Evolutionary conservation across 2,113 vertebrate species (phyloP).

Genomic region (Macquaria ambigua): DNA sequence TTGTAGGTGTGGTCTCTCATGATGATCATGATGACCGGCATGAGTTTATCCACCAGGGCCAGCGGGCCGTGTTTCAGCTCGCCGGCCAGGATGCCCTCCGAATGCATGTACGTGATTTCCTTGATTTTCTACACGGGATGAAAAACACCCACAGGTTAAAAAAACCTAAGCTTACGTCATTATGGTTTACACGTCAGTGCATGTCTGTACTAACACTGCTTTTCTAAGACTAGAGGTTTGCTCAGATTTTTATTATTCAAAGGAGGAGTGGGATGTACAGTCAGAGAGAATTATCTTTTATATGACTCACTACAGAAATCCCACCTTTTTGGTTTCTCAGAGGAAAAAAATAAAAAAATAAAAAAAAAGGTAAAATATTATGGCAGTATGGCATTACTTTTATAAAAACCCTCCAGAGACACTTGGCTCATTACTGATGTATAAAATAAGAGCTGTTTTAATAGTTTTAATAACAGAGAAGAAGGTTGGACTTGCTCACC

Average conservation of each 20-base stretch:
- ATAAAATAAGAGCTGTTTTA: background rate
- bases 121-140: slow-evolving; percentile 93
- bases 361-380: background rate
- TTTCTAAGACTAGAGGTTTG: background rate
- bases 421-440: background rate
- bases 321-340: background rate
- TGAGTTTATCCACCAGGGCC: slow-evolving; percentile 97
- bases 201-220: background rate
- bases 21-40: slow-evolving; percentile 99
- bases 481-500: slow-evolving; percentile 80
- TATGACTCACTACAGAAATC: background rate
- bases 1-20: slow-evolving; percentile 95
- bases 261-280: background rate
- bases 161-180: background rate
- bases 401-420: background rate
- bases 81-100: slow-evolving; percentile 96
- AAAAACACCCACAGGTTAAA: background rate
- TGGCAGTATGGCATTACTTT: background rate
- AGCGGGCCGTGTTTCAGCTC: slow-evolving; percentile 97
- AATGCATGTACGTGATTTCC: slow-evolving; percentile 99
- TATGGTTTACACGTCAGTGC: background rate
- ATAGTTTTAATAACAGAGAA: background rate
- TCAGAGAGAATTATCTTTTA: background rate
- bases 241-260: background rate
- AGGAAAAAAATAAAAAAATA: background rate